A percentile compares a stretch with the other conserved stretches of the same genome.
Conservation (phyloP, 2,797 vertebrate species). For the Sebastes iracundus region DNA sequence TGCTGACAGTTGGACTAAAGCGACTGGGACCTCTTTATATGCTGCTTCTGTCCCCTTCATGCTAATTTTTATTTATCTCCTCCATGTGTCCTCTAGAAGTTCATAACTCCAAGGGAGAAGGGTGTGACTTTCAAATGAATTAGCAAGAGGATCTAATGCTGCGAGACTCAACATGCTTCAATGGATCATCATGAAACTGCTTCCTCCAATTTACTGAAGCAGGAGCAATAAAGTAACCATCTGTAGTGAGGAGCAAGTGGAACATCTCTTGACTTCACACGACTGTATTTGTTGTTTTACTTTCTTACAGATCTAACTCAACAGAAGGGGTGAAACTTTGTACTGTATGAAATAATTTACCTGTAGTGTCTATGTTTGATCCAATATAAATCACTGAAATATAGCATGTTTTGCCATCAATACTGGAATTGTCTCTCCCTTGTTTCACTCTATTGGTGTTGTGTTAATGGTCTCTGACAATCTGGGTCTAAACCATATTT, state of each 20-base stretch:
- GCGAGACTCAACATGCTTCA: slow-evolving; percentile 48
- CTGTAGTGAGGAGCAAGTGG: not conserved
- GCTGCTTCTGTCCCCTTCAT: no score
- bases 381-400: not conserved
- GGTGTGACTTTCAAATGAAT: slow-evolving; percentile 74
- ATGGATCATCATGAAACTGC: not conserved
- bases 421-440: not conserved
- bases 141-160: slow-evolving; percentile 63
- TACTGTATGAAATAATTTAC: not conserved
- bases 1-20: no score
- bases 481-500: not conserved
- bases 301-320: not conserved
- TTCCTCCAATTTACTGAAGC: not conserved
- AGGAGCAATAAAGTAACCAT: not conserved
- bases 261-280: not conserved
- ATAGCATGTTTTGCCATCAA: not conserved
- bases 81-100: slow-evolving; percentile 34
- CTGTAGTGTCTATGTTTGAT: not conserved
- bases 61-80: not conserved
- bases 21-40: no score
- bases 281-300: not conserved
- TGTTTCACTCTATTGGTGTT: not conserved
- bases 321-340: not conserved
- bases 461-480: not conserved
- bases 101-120: slow-evolving; percentile 68